phyloP scores from a whole-genome alignment of 2,113 vertebrate genomes.

The Crypturellus undulatus region DNA sequence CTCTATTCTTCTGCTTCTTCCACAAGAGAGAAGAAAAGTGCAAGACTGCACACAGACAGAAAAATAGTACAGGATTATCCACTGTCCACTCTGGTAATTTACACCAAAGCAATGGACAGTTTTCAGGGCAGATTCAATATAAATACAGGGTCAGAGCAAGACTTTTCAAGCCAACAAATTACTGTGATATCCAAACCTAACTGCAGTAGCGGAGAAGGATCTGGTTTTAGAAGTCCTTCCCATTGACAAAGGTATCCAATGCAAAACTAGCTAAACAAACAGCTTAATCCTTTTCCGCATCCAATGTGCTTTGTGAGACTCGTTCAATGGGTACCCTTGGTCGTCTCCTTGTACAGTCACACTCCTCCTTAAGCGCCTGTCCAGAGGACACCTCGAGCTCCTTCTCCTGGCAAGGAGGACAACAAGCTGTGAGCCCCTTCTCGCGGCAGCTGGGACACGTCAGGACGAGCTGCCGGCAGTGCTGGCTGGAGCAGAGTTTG shows the following conservation, averaged over 20 bases:
- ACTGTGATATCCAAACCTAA: not conserved
- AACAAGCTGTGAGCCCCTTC: slow-evolving; percentile 89
- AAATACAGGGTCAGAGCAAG: not conserved
- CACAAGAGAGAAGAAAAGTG: not conserved
- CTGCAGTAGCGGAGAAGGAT: not conserved
- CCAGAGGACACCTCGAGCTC: slow-evolving; percentile 34
- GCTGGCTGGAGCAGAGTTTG: slow-evolving; percentile 87
- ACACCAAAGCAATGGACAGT: slow-evolving; percentile 1
- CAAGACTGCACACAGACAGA: not conserved
- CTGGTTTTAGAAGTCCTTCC: not conserved
- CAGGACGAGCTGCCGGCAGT: slow-evolving; percentile 92
- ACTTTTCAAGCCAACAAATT: not conserved
- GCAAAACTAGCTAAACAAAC: not conserved
- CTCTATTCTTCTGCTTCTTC: not conserved
- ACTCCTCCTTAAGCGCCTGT: slow-evolving; percentile 85
- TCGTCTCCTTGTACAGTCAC: slow-evolving; percentile 88
- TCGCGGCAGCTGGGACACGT: slow-evolving; percentile 84
- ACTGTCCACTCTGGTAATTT: not conserved
- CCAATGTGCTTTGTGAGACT: not conserved
- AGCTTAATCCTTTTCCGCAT: not conserved
- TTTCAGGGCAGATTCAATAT: not conserved
- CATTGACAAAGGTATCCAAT: not conserved
- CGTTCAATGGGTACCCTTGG: slow-evolving; percentile 85
- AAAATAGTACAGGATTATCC: not conserved
- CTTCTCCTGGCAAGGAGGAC: slow-evolving; percentile 88